Conservation (phyloP, 2,797 vertebrate genomes). For the Petrocephalus schoutedeni region DNA sequence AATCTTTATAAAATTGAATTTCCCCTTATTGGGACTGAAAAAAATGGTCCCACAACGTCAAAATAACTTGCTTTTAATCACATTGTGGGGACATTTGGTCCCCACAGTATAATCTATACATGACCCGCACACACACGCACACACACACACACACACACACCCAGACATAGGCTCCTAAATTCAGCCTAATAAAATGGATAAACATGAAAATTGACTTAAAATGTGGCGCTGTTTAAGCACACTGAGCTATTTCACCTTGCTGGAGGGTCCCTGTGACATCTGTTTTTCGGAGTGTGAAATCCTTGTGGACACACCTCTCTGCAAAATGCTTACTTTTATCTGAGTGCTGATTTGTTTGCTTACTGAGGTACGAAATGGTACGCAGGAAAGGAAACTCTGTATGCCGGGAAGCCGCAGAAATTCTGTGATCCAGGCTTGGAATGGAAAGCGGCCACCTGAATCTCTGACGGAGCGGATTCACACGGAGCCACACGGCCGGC, state of each 20-base stretch:
- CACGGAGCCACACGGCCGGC: not conserved
- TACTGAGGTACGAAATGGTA: not conserved
- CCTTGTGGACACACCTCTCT: not conserved
- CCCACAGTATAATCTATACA: no score
- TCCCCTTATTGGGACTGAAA: no score
- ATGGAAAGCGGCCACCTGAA: not conserved
- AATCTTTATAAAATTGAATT: not conserved
- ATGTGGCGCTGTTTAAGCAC: not conserved
- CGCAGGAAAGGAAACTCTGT: not conserved
- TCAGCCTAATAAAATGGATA: not conserved
- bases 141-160: not conserved
- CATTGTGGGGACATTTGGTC: no score
- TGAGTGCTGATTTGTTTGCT: not conserved
- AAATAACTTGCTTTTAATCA: no score
- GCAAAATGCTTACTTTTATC: slow-evolving; percentile 9
- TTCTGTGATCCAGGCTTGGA: not conserved
- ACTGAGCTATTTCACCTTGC: not conserved
- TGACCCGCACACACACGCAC: not conserved
- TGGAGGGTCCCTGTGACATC: not conserved
- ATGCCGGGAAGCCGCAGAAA: not conserved
- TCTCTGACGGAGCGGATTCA: not conserved
- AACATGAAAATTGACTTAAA: not conserved
- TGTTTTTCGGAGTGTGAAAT: not conserved
- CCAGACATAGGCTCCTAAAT: not conserved
- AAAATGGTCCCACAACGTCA: no score